Conservation (phyloP, 2,888 invertebrate genomes). For the Alsophila aescularia region DNA sequence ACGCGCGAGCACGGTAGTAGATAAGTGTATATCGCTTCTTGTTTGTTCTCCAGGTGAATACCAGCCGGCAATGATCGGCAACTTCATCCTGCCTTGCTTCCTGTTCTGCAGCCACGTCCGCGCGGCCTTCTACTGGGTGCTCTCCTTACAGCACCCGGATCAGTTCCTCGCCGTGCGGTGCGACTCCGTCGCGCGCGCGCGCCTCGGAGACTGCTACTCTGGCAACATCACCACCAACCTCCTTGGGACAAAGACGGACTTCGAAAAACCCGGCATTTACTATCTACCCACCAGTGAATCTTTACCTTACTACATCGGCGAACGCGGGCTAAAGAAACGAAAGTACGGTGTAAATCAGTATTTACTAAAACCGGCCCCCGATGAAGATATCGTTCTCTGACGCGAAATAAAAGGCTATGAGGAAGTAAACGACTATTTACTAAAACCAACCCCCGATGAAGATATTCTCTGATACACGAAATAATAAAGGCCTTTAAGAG, state of each 20-base stretch:
- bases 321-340: conserved; percentile 54
- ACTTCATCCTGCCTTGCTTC: conserved; percentile 71
- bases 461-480: no score
- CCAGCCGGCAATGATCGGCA: conserved; percentile 59
- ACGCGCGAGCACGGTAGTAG: no score
- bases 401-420: no score
- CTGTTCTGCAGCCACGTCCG: conserved; percentile 71
- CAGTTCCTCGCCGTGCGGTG: conserved; percentile 66
- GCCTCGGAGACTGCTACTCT: conserved; percentile 64
- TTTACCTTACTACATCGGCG: conserved; percentile 62
- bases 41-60: conserved; percentile 66
- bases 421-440: no score
- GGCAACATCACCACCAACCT: conserved; percentile 49
- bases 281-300: conserved; percentile 63
- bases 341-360: conserved; percentile 59
- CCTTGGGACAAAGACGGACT: conserved; percentile 68
- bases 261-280: conserved; percentile 65
- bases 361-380: conserved; percentile 58
- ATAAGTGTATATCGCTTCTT: no score
- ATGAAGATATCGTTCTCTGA: conserved; percentile 60
- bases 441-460: no score
- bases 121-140: conserved; percentile 63
- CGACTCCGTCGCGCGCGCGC: conserved; percentile 55
- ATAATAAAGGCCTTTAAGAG: no score
- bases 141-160: conserved; percentile 55